Evolutionary conservation across 2,797 vertebrate genomes (phyloP), one percentile per base, ranked within the genome.

Genomic region (Thripadectes ignobilis): DNA sequence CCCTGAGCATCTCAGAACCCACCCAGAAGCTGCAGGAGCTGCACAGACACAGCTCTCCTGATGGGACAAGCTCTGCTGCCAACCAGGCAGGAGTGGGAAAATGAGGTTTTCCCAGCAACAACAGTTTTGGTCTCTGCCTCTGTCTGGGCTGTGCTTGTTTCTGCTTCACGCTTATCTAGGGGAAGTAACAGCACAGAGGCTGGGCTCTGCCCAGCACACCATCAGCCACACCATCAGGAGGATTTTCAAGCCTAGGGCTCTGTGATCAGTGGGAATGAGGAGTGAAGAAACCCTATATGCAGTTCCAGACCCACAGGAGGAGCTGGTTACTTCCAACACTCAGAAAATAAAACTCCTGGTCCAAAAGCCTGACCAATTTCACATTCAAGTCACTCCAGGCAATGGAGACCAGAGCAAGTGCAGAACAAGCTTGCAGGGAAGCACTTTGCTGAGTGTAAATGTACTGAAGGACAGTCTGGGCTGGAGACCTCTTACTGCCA

Each of bases 181-280:
- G 14, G 43, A 66, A 49, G 69, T 32, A 14, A 29, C 2, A 5
- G 12, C 1, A 1, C 4, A 7, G 30, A 43, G 39, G 27, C 13
- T 59, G 2, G 4, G 34, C 43, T 74, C 48, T 63, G 78, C 73
- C 71, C 46, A 55, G 58, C n/a, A 36, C 34, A 51, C 29, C 65
- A 32, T 7, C 74, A 38, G 20, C 36, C 65, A 51, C 1, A 1
- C 61, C 30, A 41, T 7, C 55, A 38, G 52, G 24, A 38, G 54
- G 3, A 2, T 58, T 59, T 58, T 41, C 22, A 34, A 27, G 0
- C 5, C 61, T 11, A 12, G 29, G 39, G 39, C 39, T 43, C 45
- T 1, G 7, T 14, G 24, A 39, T 20, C 1, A 1, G 43, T 2
- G 21, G 3, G 5, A 57, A 49, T 1, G 8, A 21, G 65, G 61